Conservation (phyloP, 2,113 vertebrate species). For the Coturnix japonica region DNA sequence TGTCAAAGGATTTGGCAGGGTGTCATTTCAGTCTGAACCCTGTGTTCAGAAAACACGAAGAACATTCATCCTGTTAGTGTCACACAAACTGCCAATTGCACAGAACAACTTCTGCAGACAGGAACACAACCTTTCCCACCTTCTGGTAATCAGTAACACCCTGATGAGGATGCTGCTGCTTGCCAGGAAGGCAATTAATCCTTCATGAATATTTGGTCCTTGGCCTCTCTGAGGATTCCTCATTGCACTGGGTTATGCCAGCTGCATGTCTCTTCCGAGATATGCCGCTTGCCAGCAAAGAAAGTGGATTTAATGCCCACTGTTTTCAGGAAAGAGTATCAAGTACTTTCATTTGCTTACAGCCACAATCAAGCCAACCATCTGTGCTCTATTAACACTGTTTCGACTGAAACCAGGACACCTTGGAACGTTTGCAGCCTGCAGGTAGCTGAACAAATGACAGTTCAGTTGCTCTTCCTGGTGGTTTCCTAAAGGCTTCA, state of each 20-base stretch:
- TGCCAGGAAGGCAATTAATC: not conserved
- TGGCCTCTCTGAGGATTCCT: not conserved
- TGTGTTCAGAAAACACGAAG: not conserved
- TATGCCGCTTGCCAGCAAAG: not conserved
- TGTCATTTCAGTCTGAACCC: not conserved
- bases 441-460: not conserved
- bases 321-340: not conserved
- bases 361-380: not conserved
- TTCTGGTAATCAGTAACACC: not conserved
- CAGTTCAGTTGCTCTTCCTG: not conserved
- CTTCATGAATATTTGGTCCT: not conserved
- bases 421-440: not conserved
- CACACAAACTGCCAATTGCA: not conserved
- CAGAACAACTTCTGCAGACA: not conserved
- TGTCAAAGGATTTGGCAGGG: not conserved
- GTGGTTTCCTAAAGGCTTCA: slow-evolving; percentile 34
- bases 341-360: not conserved
- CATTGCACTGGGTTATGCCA: not conserved
- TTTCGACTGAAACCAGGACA: too few relatives aligned
- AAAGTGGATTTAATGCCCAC: not conserved
- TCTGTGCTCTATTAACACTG: too few relatives aligned
- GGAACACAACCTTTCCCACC: not conserved
- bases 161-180: not conserved
- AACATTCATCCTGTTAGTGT: not conserved
- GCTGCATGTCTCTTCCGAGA: not conserved